Base-by-base conservation (phyloP, 1,140 invertebrate genomes). In the Drosophila sp. region DNA sequence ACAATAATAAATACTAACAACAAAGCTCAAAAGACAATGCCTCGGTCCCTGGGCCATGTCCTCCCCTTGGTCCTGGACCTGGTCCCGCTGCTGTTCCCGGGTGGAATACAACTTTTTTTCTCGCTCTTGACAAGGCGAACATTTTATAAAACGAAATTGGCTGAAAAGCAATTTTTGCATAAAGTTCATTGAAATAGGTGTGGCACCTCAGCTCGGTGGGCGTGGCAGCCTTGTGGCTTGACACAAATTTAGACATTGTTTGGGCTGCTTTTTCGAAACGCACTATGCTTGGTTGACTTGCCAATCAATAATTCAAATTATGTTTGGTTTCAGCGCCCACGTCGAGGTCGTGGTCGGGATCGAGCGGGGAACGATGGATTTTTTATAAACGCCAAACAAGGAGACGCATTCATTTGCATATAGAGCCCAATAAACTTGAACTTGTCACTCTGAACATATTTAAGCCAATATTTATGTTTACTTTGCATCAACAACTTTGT, bases 301-400 rank as follows among this genome's bases (percentile, higher is more conserved):
- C 61, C 82, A 87, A 87, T 87, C 82, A 87, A 87, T 87, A 87
- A 87, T 87, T 87, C 83, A 87, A 87, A 87, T 87, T 89, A 76
- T 72, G 51, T 75, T 75, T 78, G 59, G 65, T 75, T 75, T 75
- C 29, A 45, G 50, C 61, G 50, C 41, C 32, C 13, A 2, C 5
- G 2, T 36, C 6, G 43, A 25, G 36, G 6, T 7, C 13, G 21
- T n/a, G 9, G 16, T n/a, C 13, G 21, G 9, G n/a, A n/a, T 21
- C 21, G 21, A 4, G 9, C 2, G 4, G 38, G 18, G n/a, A 5
- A 9, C 1, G 45, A 18, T 6, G 51, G 29, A 5, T 16, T 7
- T 14, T 0, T 1, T 11, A 25, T n/a, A 62, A 62, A 41, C 45
- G 46, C 46, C 16, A 51, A 38, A 8, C n/a, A 27, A 41, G 45